Conservation (phyloP, 2,113 vertebrate genomes). For the Chloebia gouldiae region DNA sequence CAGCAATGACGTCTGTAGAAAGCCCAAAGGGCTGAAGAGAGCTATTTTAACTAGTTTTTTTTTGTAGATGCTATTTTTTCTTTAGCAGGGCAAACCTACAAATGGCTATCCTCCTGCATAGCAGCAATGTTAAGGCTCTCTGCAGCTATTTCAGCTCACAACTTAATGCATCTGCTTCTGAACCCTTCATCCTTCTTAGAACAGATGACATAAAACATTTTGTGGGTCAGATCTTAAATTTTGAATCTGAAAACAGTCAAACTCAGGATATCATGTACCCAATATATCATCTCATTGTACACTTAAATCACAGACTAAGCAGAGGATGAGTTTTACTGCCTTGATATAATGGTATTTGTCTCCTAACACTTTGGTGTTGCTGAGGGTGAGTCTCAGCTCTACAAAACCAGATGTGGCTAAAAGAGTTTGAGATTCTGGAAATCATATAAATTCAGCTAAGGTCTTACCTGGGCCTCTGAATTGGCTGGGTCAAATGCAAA, state of each 20-base stretch:
- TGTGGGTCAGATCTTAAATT: not conserved
- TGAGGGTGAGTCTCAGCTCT: not conserved
- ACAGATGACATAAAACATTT: not conserved
- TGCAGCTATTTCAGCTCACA: not conserved
- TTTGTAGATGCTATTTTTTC: slow-evolving; percentile 36
- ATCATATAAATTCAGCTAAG: not conserved
- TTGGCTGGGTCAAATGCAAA: not conserved
- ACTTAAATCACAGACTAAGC: not conserved
- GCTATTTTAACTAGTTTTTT: slow-evolving; percentile 41
- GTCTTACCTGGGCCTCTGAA: not conserved
- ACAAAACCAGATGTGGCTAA: not conserved
- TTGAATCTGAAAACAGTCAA: not conserved
- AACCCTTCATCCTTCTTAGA: not conserved
- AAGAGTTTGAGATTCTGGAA: not conserved
- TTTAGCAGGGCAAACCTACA: slow-evolving; percentile 52
- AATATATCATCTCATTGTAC: not conserved
- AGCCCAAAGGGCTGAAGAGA: slow-evolving; percentile 32
- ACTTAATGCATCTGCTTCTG: slow-evolving; percentile 37
- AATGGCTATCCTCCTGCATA: slow-evolving; percentile 8
- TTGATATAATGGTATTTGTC: not conserved
- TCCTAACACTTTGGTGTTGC: not conserved
- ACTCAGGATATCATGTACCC: not conserved
- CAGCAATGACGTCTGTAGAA: not conserved
- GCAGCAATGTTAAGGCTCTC: slow-evolving; percentile 3
- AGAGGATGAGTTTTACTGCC: not conserved